phyloP scores from a whole-genome alignment of 2,797 vertebrate genomes.

The Tokudaia tokunoshimensis region DNA sequence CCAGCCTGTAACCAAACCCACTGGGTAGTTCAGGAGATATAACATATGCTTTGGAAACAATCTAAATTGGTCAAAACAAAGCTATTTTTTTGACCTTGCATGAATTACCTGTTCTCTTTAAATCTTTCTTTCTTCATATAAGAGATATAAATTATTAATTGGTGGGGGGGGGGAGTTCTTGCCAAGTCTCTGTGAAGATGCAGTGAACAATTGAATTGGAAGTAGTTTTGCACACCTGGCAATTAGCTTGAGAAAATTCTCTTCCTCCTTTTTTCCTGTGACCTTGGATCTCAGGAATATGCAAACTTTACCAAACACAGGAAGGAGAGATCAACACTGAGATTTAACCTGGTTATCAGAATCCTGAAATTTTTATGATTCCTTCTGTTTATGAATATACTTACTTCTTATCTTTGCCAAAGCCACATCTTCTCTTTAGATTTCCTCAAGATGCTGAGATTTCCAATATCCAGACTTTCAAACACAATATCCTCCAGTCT shows the following conservation, averaged over 20 bases:
- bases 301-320: not conserved
- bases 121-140: not conserved
- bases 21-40: not conserved
- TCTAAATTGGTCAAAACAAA: not conserved
- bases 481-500: not conserved
- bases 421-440: not conserved
- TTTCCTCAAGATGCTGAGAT: not conserved
- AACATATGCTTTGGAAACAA: not conserved
- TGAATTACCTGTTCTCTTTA: constrained; percentile 3
- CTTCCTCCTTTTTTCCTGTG: constrained; percentile 6
- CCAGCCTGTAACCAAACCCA: not conserved
- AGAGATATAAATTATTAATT: constrained; percentile 34
- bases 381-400: constrained; percentile 3
- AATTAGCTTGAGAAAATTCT: constrained; percentile 11
- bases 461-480: not conserved
- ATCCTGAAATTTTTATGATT: not conserved
- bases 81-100: constrained; percentile 8
- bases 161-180: not conserved
- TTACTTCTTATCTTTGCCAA: constrained; percentile 38
- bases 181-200: not conserved
- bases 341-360: not conserved
- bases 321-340: not conserved
- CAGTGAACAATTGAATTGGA: not conserved
- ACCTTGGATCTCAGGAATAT: not conserved
- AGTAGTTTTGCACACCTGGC: not conserved